Evolutionary conservation across 2,113 vertebrate genomes (phyloP), one percentile per base, ranked within the genome.

Genomic region (Rhegmatorhina hoffmannsi): DNA sequence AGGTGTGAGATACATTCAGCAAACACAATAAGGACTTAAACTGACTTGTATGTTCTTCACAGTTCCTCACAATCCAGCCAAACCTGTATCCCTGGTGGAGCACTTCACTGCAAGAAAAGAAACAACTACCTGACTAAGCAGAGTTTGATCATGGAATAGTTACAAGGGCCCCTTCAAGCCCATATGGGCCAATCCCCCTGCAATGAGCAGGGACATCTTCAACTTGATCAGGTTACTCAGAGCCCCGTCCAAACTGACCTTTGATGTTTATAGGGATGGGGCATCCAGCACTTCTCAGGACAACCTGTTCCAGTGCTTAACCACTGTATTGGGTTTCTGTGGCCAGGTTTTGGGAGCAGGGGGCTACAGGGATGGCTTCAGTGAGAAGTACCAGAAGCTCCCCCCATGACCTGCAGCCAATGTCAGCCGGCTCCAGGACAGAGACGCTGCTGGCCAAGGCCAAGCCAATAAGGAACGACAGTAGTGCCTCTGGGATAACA

Each of bases 71-170:
- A 44, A 8, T 5, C 38, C 74, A 64, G 63, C 17, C 50, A 33
- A 47, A 53, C 0, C 0, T 0, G 2, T 17, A 12, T 38, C 21
- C 64, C 63, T 79, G 12, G 20, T 0, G 3, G 44, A 47, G 67
- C 20, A 40, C 26, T 56, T 47, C 40, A 16, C 25, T 49, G 36
- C n/a, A 46, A 47, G 70, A 11, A 40, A 25, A 49, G 9, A 46
- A 75, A 13, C 33, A 86, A 38, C 43, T 53, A 21, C 18, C 68
- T 89, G 53, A 9, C 56, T 26, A 44, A 26, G 12, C 0, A 29
- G 33, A 67, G 82, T 63, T 50, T 47, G 38, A 25, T 29, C 56
- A 28, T 12, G 13, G 13, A 40, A 34, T 4, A 55, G 14, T 43
- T 26, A 19, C 56, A 56, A 63, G 31, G 21, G 31, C 47, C 34